Conservation (phyloP, 1,140 invertebrate genomes). For the Drosophila littoralis region DNA sequence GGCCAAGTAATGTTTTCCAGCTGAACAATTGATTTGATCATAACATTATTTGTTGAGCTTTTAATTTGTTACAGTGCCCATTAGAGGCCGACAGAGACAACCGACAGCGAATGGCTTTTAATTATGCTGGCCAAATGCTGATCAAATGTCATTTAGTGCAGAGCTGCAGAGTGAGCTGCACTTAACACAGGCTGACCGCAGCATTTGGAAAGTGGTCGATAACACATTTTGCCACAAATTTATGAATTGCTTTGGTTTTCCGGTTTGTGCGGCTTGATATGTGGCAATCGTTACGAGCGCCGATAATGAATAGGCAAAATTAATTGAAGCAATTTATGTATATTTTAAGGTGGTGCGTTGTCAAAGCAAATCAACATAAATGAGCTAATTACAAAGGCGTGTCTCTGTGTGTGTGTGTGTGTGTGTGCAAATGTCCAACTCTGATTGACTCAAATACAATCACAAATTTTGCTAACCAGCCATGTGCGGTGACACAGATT, state of each 20-base stretch:
- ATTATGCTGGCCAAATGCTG: slow-evolving; percentile 37
- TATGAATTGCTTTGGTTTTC: slow-evolving; percentile 75
- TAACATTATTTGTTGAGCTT: slow-evolving; percentile 6
- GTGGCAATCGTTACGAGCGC: slow-evolving; percentile 8
- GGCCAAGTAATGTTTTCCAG: too few relatives aligned
- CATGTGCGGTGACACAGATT: slow-evolving; percentile 42
- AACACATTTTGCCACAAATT: slow-evolving; percentile 67
- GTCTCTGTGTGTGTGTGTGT: not conserved
- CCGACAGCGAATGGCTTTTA: slow-evolving; percentile 14
- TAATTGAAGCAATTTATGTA: slow-evolving; percentile 73
- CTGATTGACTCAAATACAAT: slow-evolving; percentile 62
- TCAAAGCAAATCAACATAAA: slow-evolving; percentile 81
- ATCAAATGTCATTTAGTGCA: slow-evolving; percentile 24
- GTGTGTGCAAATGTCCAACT: slow-evolving; percentile 19
- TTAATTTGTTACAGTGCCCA: slow-evolving; percentile 15
- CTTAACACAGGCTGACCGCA: slow-evolving; percentile 66
- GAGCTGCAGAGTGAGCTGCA: slow-evolving; percentile 25
- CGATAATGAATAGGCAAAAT: slow-evolving; percentile 75
- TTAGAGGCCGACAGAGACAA: not conserved
- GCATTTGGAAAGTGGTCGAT: slow-evolving; percentile 66
- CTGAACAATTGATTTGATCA: too few relatives aligned
- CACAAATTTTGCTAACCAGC: slow-evolving; percentile 52
- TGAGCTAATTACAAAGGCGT: slow-evolving; percentile 66
- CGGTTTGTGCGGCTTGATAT: slow-evolving; percentile 16
- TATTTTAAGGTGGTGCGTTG: slow-evolving; percentile 54